Evolutionary conservation across 2,113 vertebrate genomes (phyloP).

Genomic region (Sander lucioperca): DNA sequence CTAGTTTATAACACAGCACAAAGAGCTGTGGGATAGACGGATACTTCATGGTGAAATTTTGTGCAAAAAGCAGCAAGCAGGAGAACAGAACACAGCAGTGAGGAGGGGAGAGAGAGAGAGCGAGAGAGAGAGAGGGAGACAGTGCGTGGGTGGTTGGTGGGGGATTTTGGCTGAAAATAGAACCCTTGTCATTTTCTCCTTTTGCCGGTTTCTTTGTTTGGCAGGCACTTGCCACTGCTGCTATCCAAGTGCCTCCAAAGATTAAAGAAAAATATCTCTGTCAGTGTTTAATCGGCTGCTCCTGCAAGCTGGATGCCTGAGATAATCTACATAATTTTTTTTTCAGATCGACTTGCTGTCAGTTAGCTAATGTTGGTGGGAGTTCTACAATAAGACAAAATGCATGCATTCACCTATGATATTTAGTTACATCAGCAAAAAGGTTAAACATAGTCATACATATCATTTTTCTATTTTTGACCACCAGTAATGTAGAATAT

Average conservation of each 20-base stretch:
- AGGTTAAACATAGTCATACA: not conserved
- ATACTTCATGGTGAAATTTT: slow-evolving; percentile 23
- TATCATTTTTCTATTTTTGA: not conserved
- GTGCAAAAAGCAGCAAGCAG: slow-evolving; percentile 15
- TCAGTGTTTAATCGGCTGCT: slow-evolving; percentile 25
- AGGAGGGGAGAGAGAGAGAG: slow-evolving; percentile 23
- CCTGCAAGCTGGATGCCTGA: slow-evolving; percentile 13
- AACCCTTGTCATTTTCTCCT: slow-evolving; percentile 78
- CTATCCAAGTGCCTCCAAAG: slow-evolving; percentile 48
- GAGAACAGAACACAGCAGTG: slow-evolving; percentile 33
- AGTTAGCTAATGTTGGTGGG: not conserved
- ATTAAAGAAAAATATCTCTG: slow-evolving; percentile 41
- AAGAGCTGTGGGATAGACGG: slow-evolving; percentile 24
- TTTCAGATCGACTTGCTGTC: slow-evolving; percentile 18
- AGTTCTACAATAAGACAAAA: not conserved
- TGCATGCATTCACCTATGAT: not conserved
- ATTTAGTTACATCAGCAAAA: slow-evolving; percentile 1
- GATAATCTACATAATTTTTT: slow-evolving; percentile 39
- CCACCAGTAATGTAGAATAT: not conserved
- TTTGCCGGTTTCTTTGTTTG: slow-evolving; percentile 66
- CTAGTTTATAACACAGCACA: slow-evolving; percentile 13
- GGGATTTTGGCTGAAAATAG: slow-evolving; percentile 77
- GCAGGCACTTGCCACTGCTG: slow-evolving; percentile 40
- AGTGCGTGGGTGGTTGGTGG: slow-evolving; percentile 60
- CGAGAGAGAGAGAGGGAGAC: slow-evolving; percentile 14